phyloP scores from a whole-genome alignment of 2,888 invertebrate genomes.

The Oscheius onirici region DNA sequence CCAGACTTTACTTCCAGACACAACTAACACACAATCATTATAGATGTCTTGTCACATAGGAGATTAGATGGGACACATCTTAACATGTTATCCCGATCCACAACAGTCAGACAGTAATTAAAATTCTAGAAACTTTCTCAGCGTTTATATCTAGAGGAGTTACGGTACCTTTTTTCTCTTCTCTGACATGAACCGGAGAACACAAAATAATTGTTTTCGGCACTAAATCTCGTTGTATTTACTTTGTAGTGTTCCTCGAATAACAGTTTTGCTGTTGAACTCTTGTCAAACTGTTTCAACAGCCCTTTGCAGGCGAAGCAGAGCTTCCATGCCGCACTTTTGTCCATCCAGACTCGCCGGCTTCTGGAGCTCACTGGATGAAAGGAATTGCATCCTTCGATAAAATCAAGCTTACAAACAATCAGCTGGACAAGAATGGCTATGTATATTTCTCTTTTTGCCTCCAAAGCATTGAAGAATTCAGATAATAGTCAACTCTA shows the following conservation, averaged over 20 bases:
- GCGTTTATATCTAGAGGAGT: no score
- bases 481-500: slow-evolving; percentile 97
- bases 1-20: no score
- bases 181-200: no score
- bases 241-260: background rate
- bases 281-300: background rate
- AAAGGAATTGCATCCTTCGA: slow-evolving; percentile 93
- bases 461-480: slow-evolving; percentile 43
- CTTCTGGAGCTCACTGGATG: slow-evolving; percentile 89
- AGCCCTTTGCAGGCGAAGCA: slow-evolving; percentile 80
- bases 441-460: slow-evolving; percentile 81
- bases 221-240: no score
- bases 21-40: no score
- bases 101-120: no score
- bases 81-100: no score
- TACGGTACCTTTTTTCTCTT: no score
- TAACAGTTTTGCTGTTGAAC: background rate
- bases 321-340: slow-evolving; percentile 81
- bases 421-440: slow-evolving; percentile 94
- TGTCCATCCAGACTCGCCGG: slow-evolving; percentile 94
- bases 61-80: no score
- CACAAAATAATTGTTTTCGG: no score
- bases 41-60: no score
- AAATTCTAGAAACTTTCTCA: no score
- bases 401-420: slow-evolving; percentile 97